A percentile compares a stretch with the other conserved stretches of the same genome.
phyloP scores from a whole-genome alignment of 2,113 vertebrate species.

The Rhynchopsitta pachyrhyncha region DNA sequence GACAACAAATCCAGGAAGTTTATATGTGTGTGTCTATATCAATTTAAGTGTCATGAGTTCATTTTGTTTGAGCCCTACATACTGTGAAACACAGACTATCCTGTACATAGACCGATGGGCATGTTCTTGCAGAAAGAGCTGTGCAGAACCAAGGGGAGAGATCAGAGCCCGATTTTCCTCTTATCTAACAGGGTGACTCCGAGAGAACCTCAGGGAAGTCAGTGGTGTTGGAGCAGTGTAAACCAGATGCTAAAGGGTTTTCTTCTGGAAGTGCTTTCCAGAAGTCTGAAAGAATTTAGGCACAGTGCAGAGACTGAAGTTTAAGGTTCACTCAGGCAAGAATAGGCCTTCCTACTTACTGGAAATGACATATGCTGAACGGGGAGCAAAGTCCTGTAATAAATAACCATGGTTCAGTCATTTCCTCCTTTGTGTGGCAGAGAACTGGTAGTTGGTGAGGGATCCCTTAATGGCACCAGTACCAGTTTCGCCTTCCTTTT shows the following conservation, averaged over 20 bases:
- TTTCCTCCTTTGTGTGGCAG: conserved; percentile 61
- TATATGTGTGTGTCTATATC: not conserved
- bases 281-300: not conserved
- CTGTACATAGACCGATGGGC: not conserved
- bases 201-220: not conserved
- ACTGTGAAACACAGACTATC: not conserved
- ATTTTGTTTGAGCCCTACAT: not conserved
- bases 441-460: not conserved
- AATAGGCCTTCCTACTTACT: not conserved
- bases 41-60: not conserved
- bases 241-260: not conserved
- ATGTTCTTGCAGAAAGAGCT: not conserved
- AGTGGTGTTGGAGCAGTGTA: not conserved
- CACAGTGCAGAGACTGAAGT: conserved; percentile 1
- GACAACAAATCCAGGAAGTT: not conserved
- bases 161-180: not conserved
- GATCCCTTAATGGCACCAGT: not conserved
- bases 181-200: not conserved
- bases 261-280: not conserved
- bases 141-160: not conserved
- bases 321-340: not conserved
- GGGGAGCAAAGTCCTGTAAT: conserved; percentile 80
- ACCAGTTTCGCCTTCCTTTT: not conserved
- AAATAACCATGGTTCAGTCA: conserved; percentile 62
- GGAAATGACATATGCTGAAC: conserved; percentile 50